These are phyloP conservation scores for Psittacus erithacus DNA, from an alignment of 2,113 vertebrate genomes.

Conservation along the genomic window DNA sequence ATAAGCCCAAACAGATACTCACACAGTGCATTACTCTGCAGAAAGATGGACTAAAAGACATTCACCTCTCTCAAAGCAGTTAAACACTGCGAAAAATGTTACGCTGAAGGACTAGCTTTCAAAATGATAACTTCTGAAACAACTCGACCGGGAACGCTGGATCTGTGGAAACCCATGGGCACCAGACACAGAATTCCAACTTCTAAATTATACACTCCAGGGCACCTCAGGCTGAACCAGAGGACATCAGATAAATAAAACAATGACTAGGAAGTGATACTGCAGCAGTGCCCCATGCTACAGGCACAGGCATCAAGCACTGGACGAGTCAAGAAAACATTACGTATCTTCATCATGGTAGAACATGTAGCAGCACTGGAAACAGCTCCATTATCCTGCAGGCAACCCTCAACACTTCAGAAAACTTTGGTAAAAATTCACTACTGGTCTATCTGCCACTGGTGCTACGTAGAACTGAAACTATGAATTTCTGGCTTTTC, in stretches of 20 bases:
- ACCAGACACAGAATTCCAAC: not conserved
- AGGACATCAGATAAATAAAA: not conserved
- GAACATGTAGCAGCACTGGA: not conserved
- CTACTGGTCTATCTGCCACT: not conserved
- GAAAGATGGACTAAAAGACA: not conserved
- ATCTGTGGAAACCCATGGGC: not conserved
- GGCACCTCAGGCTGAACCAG: not conserved
- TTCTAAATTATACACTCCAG: not conserved
- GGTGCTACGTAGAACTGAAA: not conserved
- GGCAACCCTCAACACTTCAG: not conserved
- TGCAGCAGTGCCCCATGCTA: not conserved
- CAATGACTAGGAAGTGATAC: not conserved
- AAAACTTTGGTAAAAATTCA: not conserved
- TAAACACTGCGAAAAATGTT: not conserved
- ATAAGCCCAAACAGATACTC: not conserved
- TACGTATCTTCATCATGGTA: fast-evolving
- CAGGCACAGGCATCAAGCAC: not conserved
- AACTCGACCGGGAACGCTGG: not conserved
- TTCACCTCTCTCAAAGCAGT: not conserved
- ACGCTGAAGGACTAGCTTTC: not conserved
- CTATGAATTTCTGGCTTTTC: not conserved
- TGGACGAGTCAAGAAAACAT: not conserved
- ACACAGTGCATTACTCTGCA: not conserved
- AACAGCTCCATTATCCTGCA: not conserved
- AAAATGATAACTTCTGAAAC: not conserved